Percentiles rank a stretch among this genome's conserved stretches.
Evolutionary conservation across 2,797 vertebrate species (phyloP).

Genomic region (Gymnothorax javanicus): DNA sequence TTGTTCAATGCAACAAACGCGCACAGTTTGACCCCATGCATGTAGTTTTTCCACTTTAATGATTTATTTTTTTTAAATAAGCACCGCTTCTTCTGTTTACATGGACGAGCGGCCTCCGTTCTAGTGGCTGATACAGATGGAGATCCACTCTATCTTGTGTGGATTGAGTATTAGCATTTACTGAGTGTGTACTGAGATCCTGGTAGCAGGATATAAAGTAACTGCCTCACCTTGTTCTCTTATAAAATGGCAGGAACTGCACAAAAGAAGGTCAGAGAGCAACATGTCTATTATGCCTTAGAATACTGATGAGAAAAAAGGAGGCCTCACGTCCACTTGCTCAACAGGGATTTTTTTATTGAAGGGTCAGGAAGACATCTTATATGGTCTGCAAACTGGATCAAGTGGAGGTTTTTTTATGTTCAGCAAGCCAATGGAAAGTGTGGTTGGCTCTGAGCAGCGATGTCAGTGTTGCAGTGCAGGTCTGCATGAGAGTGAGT

Average conservation of each 20-base stretch:
- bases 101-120: background rate
- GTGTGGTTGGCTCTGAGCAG: background rate
- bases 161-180: background rate
- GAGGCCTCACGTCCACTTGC: background rate
- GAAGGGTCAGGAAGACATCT: background rate
- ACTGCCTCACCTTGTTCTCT: background rate
- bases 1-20: no score
- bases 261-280: background rate
- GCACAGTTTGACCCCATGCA: no score
- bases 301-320: conserved; percentile 2
- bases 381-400: background rate
- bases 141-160: background rate
- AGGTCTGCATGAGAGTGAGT: background rate
- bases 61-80: no score
- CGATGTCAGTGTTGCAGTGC: background rate
- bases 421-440: background rate
- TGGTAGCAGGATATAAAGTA: background rate
- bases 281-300: background rate
- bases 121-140: background rate
- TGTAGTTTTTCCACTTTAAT: no score
- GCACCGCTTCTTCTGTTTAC: no score
- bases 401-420: background rate
- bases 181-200: background rate
- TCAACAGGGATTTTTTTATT: background rate
- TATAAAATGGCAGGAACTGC: background rate